Base-by-base conservation (phyloP, 2,113 vertebrate genomes). In the Scomber japonicus region DNA sequence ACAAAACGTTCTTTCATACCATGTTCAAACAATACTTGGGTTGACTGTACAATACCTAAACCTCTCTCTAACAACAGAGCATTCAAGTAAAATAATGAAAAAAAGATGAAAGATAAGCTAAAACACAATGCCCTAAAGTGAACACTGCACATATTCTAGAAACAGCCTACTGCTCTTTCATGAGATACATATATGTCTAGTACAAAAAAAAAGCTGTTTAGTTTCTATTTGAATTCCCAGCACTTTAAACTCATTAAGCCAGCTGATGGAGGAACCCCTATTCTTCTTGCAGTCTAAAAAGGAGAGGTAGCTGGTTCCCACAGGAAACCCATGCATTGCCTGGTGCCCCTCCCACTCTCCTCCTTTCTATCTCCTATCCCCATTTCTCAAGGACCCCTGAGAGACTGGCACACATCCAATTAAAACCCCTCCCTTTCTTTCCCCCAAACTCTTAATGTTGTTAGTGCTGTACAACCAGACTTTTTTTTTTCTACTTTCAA, bases 381-480 rank as follows among this genome's bases (percentile, higher is more conserved):
- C 45, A 40, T 76, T 88, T 85, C 68, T 88, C 79, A 82, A 89
- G 85, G 68, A 85, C 87, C 86, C 80, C 78, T 70, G 75, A 83
- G 83, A 89, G 84, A 78, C 69, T 61, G 87, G 85, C 85, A 85
- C 57, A 75, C 17, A 85, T 84, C 87, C 90, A 92, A 87, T 89
- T 85, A 89, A 63, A 80, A 67, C 71, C 80, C 70, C 81, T 75
- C 64, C 30, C 80, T 76, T 63, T 69, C 14, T 19, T 75, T 66
- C 45, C 45, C 24, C 59, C 30, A 75, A 73, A 84, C 55, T 75
- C 48, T 27, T 71, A 76, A 83, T 70, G 51, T 79, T 72, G 57
- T 76, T 79, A 82, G 62, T 73, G 56, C 71, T 50, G 57, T 75
- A 68, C 46, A 55, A 57, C 40, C 53, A 24, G 27, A 70, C 62